phyloP scores from a whole-genome alignment of 1,140 invertebrate genomes.

The Belonocnema kinseyi region DNA sequence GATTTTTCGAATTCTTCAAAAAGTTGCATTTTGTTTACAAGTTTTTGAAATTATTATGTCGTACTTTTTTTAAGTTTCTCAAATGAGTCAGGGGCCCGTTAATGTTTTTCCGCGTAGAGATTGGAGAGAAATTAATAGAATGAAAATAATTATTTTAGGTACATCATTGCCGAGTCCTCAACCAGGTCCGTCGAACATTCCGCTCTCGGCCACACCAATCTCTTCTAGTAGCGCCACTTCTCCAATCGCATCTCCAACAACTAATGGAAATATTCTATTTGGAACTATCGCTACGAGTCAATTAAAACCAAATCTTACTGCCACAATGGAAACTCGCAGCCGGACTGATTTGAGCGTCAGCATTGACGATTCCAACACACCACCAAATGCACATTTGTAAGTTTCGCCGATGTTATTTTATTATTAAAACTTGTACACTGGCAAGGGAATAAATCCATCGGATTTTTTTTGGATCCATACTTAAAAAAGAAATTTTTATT shows the following conservation, averaged over 20 bases:
- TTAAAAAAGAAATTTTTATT: too few relatives aligned
- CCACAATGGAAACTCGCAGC: conserved; percentile 71
- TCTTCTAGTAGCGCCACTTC: conserved; percentile 72
- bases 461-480: too few relatives aligned
- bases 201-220: conserved; percentile 69
- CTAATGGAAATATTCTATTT: conserved; percentile 73
- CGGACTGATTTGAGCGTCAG: conserved; percentile 69
- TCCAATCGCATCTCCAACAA: conserved; percentile 72
- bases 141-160: conserved; percentile 56
- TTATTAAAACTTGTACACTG: background rate
- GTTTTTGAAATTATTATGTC: too few relatives aligned
- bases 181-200: conserved; percentile 73
- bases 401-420: conserved; percentile 42
- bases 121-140: conserved; percentile 28
- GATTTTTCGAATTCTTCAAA: too few relatives aligned
- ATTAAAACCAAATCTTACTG: conserved; percentile 68
- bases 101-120: conserved; percentile 32
- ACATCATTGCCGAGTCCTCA: conserved; percentile 73
- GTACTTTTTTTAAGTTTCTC: background rate
- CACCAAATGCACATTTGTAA: conserved; percentile 70
- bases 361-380: conserved; percentile 66
- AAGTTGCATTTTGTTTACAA: too few relatives aligned
- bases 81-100: background rate
- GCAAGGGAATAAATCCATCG: background rate
- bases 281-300: conserved; percentile 71